Base-by-base conservation (phyloP, 2,113 vertebrate species). In the Sialia sialis region DNA sequence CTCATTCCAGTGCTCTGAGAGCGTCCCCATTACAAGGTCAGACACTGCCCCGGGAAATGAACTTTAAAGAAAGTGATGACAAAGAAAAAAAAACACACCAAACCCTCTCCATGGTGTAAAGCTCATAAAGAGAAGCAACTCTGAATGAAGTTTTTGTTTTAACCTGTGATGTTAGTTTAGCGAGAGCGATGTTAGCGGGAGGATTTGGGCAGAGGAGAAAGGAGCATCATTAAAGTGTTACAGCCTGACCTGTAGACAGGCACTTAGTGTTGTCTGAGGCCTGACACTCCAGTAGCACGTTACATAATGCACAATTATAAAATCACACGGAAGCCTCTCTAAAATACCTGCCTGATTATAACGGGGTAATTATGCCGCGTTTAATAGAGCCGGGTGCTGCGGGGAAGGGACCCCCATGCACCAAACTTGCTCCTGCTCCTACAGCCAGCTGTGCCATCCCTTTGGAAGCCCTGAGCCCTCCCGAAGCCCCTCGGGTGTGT, bases 261-360 rank as follows among this genome's bases (percentile, higher is more conserved):
- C 51, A 25, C 85, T 94, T 62, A n/a, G 59, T 74, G 86, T 66
- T 84, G 77, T 93, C 94, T 21, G 84, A 72, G 76, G 79, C 90
- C 73, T 88, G 92, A 86, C 84, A 93, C 19, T 3, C 34, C 54
- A 39, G 73, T 54, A 56, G 79, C 82, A 16, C 60, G 66, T 97
- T 97, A 90, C 39, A 49, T 96, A 96, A 97, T 27, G 58, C 70
- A 76, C 87, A 94, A 93, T 93, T 96, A 95, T 66, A 93, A 87
- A 92, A 90, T 94, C 87, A 64, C 72, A 13, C 85, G 25, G 56
- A 83, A 93, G 59, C 79, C 54, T 87, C 74, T 93, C 64, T 89
- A 51, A 96, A 94, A 94, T 76, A 97, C 94, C 93, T 95, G 82
- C 73, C 92, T 81, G 84, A 78, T 84, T 95, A 72, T 56, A 75